A percentile compares a stretch with the other conserved stretches of the same genome.
These are phyloP conservation scores for Sphenopsis melanotis DNA, from an alignment of 2,797 vertebrate genomes.

Conservation along the genomic window DNA sequence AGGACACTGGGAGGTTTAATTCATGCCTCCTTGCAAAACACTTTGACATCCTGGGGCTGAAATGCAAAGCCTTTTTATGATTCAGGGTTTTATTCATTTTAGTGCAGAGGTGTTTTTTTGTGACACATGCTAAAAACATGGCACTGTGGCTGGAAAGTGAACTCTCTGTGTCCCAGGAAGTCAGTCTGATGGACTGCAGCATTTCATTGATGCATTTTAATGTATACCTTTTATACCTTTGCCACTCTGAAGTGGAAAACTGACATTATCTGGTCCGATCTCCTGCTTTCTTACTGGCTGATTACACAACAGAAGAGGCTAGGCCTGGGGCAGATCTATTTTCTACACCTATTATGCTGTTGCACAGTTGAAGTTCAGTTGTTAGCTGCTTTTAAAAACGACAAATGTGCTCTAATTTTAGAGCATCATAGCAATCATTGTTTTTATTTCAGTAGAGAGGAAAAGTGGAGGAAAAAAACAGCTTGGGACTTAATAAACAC, in stretches of 20 bases:
- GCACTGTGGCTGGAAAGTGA: not conserved
- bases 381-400: constrained; percentile 60
- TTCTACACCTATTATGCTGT: constrained; percentile 41
- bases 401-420: constrained; percentile 74
- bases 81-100: constrained; percentile 18
- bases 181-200: not conserved
- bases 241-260: constrained; percentile 18
- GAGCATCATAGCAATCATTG: constrained; percentile 69
- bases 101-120: not conserved
- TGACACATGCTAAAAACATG: not conserved
- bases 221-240: constrained; percentile 39
- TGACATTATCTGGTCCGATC: not conserved
- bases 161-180: not conserved
- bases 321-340: constrained; percentile 49
- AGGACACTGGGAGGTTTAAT: constrained; percentile 20
- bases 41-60: constrained; percentile 23
- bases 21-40: not conserved
- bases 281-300: constrained; percentile 29
- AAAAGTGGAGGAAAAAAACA: constrained; percentile 69
- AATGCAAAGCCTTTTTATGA: constrained; percentile 3
- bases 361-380: constrained; percentile 37
- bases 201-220: constrained; percentile 37
- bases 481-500: constrained; percentile 80
- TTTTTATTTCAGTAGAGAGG: constrained; percentile 73
- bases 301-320: constrained; percentile 45